Percentiles rank a stretch among this genome's conserved stretches.
These are phyloP conservation scores for Drosophila pseudotakahashii DNA, from an alignment of 2,888 invertebrate species.

Conservation along the genomic window DNA sequence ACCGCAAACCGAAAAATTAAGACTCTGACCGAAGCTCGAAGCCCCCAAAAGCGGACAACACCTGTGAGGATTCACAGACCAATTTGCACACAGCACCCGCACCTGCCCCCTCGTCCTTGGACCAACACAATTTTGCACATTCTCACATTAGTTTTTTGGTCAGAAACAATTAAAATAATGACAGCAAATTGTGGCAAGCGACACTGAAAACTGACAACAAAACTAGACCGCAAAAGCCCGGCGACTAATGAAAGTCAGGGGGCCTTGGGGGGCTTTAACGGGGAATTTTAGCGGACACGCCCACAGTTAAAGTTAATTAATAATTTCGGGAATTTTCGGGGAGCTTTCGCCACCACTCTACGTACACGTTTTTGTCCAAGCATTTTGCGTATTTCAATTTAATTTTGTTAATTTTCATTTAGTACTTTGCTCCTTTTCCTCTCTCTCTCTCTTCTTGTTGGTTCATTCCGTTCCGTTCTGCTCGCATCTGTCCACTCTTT, in stretches of 20 bases:
- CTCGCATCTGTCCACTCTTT: slow-evolving; percentile 78
- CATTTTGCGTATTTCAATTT: slow-evolving; percentile 17
- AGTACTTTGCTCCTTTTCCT: slow-evolving; percentile 40
- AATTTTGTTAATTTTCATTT: slow-evolving; percentile 23
- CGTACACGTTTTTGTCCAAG: slow-evolving; percentile 11
- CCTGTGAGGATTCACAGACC: slow-evolving; percentile 44
- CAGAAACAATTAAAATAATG: slow-evolving; percentile 69
- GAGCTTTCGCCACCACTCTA: slow-evolving; percentile 17
- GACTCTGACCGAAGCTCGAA: neutral
- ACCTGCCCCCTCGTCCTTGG: slow-evolving; percentile 11
- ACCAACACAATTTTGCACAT: slow-evolving; percentile 34
- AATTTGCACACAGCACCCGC: slow-evolving; percentile 44
- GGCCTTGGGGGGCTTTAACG: neutral
- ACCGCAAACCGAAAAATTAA: slow-evolving; percentile 20
- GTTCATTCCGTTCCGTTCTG: slow-evolving; percentile 63
- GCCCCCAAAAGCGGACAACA: slow-evolving; percentile 11
- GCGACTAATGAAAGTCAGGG: slow-evolving; percentile 5
- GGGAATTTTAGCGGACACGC: slow-evolving; percentile 22
- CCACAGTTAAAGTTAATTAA: slow-evolving; percentile 34
- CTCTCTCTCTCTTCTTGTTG: slow-evolving; percentile 48
- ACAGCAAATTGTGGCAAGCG: slow-evolving; percentile 35
- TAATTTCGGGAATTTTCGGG: slow-evolving; percentile 27
- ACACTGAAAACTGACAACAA: slow-evolving; percentile 18
- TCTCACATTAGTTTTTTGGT: slow-evolving; percentile 50
- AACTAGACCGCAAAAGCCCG: slow-evolving; percentile 40